Base-by-base conservation (phyloP, 2,113 vertebrate species). In the Setophaga kirtlandii region DNA sequence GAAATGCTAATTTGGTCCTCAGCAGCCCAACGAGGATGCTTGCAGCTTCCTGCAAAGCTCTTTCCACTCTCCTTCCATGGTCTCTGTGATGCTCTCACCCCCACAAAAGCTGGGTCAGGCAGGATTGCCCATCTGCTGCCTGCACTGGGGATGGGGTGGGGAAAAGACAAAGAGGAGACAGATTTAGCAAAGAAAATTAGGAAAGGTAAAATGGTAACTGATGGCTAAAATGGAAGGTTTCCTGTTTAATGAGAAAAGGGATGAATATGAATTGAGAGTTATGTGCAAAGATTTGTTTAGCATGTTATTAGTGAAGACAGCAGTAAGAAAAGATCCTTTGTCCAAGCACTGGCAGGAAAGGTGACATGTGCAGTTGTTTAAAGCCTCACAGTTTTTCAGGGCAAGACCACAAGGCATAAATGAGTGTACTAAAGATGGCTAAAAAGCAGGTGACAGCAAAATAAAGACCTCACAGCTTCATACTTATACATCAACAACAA, bases 221-320 rank as follows among this genome's bases (percentile, higher is more conserved):
- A 78, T 56, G 49, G 73, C 12, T 78, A 59, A 86, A 96, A 90
- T 82, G 83, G 88, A 95, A 95, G 80, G 89, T 84, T 93, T 94
- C 88, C 90, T 87, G 37, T 94, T 89, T 95, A 95, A 94, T 89
- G 90, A 89, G 93, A 83, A 89, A 60, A 64, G 62, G 83, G 88
- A 90, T 71, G 41, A 96, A 94, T 92, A 64, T 79, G 80, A 94
- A 89, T 93, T 33, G 88, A 75, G 80, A 89, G 80, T 68, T 76
- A 65, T 79, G 83, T 50, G 92, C 83, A 95, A 90, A 96, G 93
- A 93, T 93, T 96, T 95, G 96, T 93, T 96, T 93, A 94, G 85
- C 31, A 1, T 46, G 70, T 95, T 93, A 93, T 93, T 94, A 92
- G 92, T n/a, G 69, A 77, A 95, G 94, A 90, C 76, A 93, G 90